Base-by-base conservation (phyloP, 2,888 invertebrate genomes). In the Homarus gammarus region DNA sequence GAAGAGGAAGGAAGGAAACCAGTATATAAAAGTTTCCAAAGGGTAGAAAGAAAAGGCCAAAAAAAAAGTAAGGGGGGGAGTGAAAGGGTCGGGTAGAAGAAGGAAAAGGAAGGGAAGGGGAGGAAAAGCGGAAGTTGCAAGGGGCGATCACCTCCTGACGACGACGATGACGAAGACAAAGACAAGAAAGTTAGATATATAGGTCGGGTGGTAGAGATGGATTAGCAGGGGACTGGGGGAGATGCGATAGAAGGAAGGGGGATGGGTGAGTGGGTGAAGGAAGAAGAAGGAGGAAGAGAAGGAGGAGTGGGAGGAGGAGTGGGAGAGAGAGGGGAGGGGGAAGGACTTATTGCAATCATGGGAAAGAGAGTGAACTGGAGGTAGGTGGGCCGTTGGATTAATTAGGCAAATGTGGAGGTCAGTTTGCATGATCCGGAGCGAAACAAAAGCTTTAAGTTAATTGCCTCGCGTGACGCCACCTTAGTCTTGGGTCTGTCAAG, bases 371-470 rank as follows among this genome's bases (percentile, higher is more conserved):
- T 70, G 40, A 61, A 51, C 49, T 22, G 44, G n/a, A 72, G 72
- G 72, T 51, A 61, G 72, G 56, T 44, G 70, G 51, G 51, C 72
- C 15, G 72, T 49, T 83, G 70, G 72, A 83, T 83, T 83, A 83
- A 83, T 83, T 83, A 83, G 83, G 83, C 70, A 83, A 83, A 83
- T 82, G 72, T 83, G 68, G 72, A 83, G 49, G 83, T 51, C 72
- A 12, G 83, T 83, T 83, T 83, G 83, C 72, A 83, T 70, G 83
- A 83, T 70, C 33, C 51, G 83, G 51, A 72, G 51, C 40, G 83
- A 83, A 83, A 83, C 83, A 83, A 83, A 83, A 70, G 83, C 49
- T 72, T 49, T 82, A 82, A 70, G 68, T 82, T 82, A 82, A 82
- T 82, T 82, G 82, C 40, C 40, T 82, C 38, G 82, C 82, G 82